Evolutionary conservation across 2,888 invertebrate species (phyloP), one percentile per base, ranked within the genome.

Genomic region (Tipula confusa): DNA sequence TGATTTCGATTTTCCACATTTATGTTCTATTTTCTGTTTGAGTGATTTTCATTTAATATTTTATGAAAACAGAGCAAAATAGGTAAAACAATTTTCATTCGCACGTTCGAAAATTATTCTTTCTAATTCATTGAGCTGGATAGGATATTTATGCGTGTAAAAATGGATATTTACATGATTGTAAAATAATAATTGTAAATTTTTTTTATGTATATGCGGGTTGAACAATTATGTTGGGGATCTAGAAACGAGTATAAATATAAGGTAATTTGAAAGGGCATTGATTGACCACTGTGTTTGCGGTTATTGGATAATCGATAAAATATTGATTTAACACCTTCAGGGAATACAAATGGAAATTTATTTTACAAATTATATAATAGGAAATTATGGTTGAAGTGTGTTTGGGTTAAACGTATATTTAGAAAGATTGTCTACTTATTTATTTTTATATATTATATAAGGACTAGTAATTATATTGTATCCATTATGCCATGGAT

Each of bases 121-220:
- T 64, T 64, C 64, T 64, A 64, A 64, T 64, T 64, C 64, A 64
- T 64, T 64, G 64, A 64, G 64, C 64, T 64, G 64, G 64, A 64
- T 7, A 64, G 64, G 24, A 64, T 64, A 64, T 64, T 24, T 64
- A 24, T 64, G 64, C 64, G 64, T 64, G 64, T 64, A 64, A 64
- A 64, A 24, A 18, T 64, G 64, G 24, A 64, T 64, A 64, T 64
- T 24, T 24, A 64, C 64, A 64, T 64, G 64, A 24, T 64, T 64
- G 64, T 64, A 24, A 11, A 64, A 64, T 64, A 64, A 24, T 64
- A 64, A 64, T 64, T 64, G 64, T 64, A 43, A n/a, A 15, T 43
- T 43, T 18, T 6, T 15, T 43, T 43, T 15, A 2, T 43, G 36
- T 9, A n/a, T 15, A 24, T 24, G 2, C 18, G 11, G 64, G 9